phyloP scores from a whole-genome alignment of 2,797 vertebrate genomes.

The Acropternis orthonyx region DNA sequence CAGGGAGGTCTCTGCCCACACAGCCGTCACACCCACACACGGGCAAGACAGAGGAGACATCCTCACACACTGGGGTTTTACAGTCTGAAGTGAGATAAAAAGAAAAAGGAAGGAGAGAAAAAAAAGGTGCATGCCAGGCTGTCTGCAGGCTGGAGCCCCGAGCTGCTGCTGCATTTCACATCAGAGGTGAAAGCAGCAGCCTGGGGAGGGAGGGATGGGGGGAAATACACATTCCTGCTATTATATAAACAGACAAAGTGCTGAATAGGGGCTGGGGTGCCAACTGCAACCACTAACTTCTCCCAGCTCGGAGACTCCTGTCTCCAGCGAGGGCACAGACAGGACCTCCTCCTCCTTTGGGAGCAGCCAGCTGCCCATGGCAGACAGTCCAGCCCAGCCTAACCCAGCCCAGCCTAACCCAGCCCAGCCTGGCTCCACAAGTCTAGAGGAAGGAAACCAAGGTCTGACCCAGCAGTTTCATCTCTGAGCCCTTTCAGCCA shows the following conservation, averaged over 20 bases:
- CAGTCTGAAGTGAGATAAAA: background rate
- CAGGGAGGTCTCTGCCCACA: background rate
- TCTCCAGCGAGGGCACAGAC: background rate
- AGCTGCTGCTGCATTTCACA: background rate
- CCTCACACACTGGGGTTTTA: background rate
- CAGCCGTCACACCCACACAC: background rate
- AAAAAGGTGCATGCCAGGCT: background rate
- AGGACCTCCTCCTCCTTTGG: background rate
- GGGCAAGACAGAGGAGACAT: background rate
- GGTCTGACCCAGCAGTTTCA: background rate
- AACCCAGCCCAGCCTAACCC: background rate
- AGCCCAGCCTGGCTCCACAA: background rate
- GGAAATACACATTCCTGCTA: background rate
- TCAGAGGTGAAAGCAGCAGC: background rate
- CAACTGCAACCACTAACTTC: background rate
- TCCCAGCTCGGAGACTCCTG: background rate
- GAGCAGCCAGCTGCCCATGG: background rate
- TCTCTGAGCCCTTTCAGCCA: background rate
- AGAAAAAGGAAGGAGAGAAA: background rate
- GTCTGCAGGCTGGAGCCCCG: background rate
- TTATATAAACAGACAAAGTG: background rate
- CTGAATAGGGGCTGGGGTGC: background rate
- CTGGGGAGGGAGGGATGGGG: background rate
- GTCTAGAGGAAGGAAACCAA: background rate
- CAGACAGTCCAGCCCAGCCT: background rate